phyloP scores from a whole-genome alignment of 2,888 invertebrate species.

The Pandemis corylana region DNA sequence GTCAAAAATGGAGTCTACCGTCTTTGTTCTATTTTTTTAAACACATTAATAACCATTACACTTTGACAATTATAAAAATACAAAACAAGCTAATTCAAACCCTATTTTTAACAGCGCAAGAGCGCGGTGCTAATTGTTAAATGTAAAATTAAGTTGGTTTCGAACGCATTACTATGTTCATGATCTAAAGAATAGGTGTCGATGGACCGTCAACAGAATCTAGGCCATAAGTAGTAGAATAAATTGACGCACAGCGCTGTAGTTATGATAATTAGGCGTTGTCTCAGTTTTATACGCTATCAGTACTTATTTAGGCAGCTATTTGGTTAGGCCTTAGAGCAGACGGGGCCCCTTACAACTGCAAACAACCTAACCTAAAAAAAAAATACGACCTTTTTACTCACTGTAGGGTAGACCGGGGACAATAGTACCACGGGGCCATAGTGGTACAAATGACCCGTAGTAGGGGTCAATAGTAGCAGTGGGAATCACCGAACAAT shows the following conservation, averaged over 20 bases:
- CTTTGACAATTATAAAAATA: slow-evolving; percentile 2
- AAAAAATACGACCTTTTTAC: too few relatives aligned
- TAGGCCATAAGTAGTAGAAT: slow-evolving; percentile 50
- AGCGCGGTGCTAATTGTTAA: neutral
- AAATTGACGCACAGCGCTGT: slow-evolving; percentile 48
- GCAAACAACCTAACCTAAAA: neutral
- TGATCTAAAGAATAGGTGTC: slow-evolving; percentile 50
- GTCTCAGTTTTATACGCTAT: slow-evolving; percentile 9
- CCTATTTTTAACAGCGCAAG: neutral
- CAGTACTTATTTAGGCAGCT: slow-evolving; percentile 19
- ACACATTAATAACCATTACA: slow-evolving; percentile 20
- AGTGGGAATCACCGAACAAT: too few relatives aligned
- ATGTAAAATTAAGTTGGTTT: slow-evolving; percentile 15
- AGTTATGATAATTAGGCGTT: slow-evolving; percentile 35
- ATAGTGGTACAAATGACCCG: too few relatives aligned
- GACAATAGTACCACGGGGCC: too few relatives aligned
- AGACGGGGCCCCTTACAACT: neutral
- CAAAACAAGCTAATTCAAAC: neutral
- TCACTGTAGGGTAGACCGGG: too few relatives aligned
- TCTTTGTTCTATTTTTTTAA: slow-evolving; percentile 52
- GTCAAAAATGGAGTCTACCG: slow-evolving; percentile 49
- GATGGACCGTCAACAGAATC: slow-evolving; percentile 50
- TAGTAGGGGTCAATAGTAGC: too few relatives aligned
- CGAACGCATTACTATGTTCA: slow-evolving; percentile 32
- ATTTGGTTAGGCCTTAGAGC: neutral